Evolutionary conservation across 1,140 invertebrate species (phyloP).

Genomic region (Chrysopa pallens): DNA sequence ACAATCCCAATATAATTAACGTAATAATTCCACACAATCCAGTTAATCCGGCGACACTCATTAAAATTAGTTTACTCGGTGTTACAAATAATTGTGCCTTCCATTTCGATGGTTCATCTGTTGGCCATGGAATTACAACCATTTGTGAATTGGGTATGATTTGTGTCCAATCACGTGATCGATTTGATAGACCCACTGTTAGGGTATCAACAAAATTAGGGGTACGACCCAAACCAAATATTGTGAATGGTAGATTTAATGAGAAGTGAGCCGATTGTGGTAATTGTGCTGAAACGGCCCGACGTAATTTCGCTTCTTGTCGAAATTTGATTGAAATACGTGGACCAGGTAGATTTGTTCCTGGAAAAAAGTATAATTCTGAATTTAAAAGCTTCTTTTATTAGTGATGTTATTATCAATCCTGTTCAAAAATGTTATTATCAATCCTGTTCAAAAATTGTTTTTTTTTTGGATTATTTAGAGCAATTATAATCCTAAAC

Average conservation of each 20-base stretch:
- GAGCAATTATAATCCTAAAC: no score
- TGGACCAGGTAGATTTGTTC: conserved; percentile 60
- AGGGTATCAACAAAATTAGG: conserved; percentile 94
- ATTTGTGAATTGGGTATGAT: conserved; percentile 95
- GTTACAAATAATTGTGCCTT: conserved; percentile 88
- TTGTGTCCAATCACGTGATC: conserved; percentile 64
- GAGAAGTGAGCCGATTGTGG: conserved; percentile 84
- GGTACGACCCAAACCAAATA: conserved; percentile 89
- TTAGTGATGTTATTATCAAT: no score
- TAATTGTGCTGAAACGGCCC: conserved; percentile 66
- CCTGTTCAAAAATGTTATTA: no score
- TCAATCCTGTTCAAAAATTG: no score
- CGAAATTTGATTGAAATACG: conserved; percentile 68
- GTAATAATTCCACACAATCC: conserved; percentile 75
- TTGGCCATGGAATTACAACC: conserved; percentile 80
- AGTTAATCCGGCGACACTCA: conserved; percentile 77
- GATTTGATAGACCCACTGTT: conserved; percentile 57
- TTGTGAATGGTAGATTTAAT: conserved; percentile 81
- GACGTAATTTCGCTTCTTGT: conserved; percentile 55
- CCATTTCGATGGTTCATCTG: conserved; percentile 64
- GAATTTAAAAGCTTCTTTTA: no score
- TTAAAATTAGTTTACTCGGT: conserved; percentile 80
- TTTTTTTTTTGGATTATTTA: no score
- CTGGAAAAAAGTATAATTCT: no score
- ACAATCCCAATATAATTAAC: conserved; percentile 68